Percentiles rank a stretch among this genome's conserved stretches.
These are phyloP conservation scores for Nycticorax nycticorax DNA, from an alignment of 2,113 vertebrate genomes.

Conservation along the genomic window DNA sequence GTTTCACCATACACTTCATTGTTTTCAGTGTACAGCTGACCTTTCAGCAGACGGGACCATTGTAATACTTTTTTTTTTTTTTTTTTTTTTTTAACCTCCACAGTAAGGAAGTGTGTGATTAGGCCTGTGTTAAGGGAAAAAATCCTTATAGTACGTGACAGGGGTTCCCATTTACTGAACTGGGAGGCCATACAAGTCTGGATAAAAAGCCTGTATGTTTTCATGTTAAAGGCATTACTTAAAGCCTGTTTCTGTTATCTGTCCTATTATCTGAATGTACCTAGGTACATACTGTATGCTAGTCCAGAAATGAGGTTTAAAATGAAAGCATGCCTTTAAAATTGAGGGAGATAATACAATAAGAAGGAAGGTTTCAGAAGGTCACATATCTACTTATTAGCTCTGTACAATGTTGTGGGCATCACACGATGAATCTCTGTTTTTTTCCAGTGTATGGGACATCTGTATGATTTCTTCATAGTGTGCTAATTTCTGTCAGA, in stretches of 20 bases:
- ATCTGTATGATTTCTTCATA: neutral
- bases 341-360: neutral
- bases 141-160: neutral
- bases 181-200: neutral
- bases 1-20: neutral
- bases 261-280: neutral
- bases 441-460: neutral
- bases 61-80: neutral
- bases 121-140: neutral
- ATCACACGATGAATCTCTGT: neutral
- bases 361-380: neutral
- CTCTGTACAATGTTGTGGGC: neutral
- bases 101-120: neutral
- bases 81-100: neutral
- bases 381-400: neutral
- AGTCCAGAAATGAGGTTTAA: neutral
- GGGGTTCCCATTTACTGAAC: neutral
- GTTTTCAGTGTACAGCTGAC: neutral
- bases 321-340: neutral
- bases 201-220: neutral
- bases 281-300: neutral
- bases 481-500: neutral
- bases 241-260: neutral
- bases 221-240: neutral
- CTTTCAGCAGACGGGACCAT: neutral